Evolutionary conservation across 1,140 invertebrate genomes (phyloP).

Genomic region (Centruroides vittatus): DNA sequence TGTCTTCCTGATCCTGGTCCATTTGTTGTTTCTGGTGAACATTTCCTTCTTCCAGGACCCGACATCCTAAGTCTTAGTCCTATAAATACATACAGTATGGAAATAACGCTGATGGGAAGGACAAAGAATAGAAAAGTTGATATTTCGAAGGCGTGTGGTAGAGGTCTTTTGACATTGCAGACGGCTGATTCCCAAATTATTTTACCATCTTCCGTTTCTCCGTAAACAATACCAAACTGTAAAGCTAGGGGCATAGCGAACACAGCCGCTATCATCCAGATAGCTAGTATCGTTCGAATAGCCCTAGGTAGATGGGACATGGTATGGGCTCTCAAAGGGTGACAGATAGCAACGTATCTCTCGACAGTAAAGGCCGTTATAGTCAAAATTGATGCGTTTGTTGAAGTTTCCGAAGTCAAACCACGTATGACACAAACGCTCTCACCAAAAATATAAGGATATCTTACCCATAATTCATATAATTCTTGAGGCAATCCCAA

Average conservation of each 20-base stretch:
- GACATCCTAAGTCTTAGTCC: conserved; percentile 53
- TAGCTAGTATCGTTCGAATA: conserved; percentile 29
- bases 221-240: conserved; percentile 15
- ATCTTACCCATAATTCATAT: conserved; percentile 58
- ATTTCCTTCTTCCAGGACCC: conserved; percentile 8
- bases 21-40: conserved; percentile 1
- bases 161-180: conserved; percentile 9
- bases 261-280: conserved; percentile 27
- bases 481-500: conserved; percentile 63
- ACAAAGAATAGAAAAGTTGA: conserved; percentile 72
- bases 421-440: conserved; percentile 69
- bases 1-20: background rate
- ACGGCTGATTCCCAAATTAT: background rate
- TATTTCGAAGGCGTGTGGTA: conserved; percentile 57
- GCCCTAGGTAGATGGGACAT: conserved; percentile 30
- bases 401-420: conserved; percentile 71
- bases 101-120: conserved; percentile 68
- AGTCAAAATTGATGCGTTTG: conserved; percentile 82
- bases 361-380: conserved; percentile 90
- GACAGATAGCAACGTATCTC: conserved; percentile 84
- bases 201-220: background rate
- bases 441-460: conserved; percentile 76
- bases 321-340: conserved; percentile 53
- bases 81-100: conserved; percentile 64
- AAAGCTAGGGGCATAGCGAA: conserved; percentile 35